Base-by-base conservation (phyloP, 2,888 invertebrate genomes). In the Melangyna quadrimaculata region DNA sequence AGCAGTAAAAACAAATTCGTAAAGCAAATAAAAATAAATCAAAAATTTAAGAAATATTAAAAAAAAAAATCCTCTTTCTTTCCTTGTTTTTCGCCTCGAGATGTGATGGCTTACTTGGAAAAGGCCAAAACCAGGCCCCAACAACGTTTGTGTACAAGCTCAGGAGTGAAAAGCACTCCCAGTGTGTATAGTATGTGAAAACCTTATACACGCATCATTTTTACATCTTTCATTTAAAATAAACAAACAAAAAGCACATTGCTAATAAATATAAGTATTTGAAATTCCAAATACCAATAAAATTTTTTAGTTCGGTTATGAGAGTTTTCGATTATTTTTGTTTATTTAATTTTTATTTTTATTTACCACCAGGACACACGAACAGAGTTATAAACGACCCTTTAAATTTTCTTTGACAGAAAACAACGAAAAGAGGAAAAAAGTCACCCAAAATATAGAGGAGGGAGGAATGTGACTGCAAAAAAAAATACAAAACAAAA, bases 11-110 rank as follows among this genome's bases (percentile, higher is more conserved):
- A 77, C 79, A 75, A 84, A 84, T 75, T 84, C 79, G 59, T 67
- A 74, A 79, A 67, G 74, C 84, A 84, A 84, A 84, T 77, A 84
- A 84, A 80, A 80, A 80, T 84, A 84, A 84, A 84, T 84, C 84
- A 84, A 84, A 84, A 77, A 84, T 80, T 80, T 84, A 72, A 65
- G 65, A 65, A 65, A 65, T 51, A 51, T 22, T 22, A 51, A 51
- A 32, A 65, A 32, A 51, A 51, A 32, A 65, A 48, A 32, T 12
- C 53, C 27, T 69, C 51, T 22, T 59, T 61, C 48, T 73, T 57
- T 29, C 59, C 19, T 14, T 29, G 40, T 57, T 72, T 77, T 35
- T 40, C 10, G 65, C 65, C 45, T 45, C 29, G 10, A 45, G 65
- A 29, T 65, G 45, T 45, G 35, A 9, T 45, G 43, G n/a, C n/a